Evolutionary conservation across 2,888 invertebrate genomes (phyloP).

Genomic region (Galerucella nymphaeae): DNA sequence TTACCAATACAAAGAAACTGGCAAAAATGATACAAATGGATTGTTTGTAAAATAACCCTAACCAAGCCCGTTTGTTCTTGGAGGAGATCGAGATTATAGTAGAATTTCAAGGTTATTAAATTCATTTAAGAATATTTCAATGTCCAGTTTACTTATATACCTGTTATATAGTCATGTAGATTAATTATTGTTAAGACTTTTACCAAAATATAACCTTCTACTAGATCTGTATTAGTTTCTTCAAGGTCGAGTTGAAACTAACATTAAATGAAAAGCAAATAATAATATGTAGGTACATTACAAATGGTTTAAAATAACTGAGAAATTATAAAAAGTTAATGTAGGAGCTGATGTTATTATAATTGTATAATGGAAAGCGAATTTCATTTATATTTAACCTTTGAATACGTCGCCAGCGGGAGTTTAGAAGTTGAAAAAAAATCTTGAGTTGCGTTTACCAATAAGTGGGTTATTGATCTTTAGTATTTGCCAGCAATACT

Average conservation of each 20-base stretch:
- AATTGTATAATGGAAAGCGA: too few relatives aligned
- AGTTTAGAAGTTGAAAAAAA: not conserved
- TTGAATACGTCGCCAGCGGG: constrained; percentile 9
- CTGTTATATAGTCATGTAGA: not conserved
- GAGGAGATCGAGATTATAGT: not conserved
- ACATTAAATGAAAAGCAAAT: too few relatives aligned
- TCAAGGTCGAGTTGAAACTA: too few relatives aligned
- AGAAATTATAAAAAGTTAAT: too few relatives aligned
- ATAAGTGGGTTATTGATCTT: constrained; percentile 16
- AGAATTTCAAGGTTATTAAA: not conserved
- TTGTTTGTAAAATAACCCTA: not conserved
- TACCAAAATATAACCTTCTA: constrained; percentile 1
- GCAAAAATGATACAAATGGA: too few relatives aligned
- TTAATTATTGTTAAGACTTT: not conserved
- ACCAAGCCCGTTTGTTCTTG: not conserved
- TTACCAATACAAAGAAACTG: too few relatives aligned
- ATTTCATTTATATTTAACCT: not conserved
- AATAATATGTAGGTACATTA: too few relatives aligned
- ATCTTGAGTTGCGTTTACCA: not conserved
- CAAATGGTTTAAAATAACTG: too few relatives aligned
- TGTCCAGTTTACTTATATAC: not conserved
- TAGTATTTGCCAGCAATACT: not conserved
- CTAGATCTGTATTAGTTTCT: not conserved
- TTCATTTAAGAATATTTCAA: not conserved
- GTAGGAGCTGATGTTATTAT: too few relatives aligned